Base-by-base conservation (phyloP, 1,140 invertebrate genomes). In the Melipona quadrifasciata region DNA sequence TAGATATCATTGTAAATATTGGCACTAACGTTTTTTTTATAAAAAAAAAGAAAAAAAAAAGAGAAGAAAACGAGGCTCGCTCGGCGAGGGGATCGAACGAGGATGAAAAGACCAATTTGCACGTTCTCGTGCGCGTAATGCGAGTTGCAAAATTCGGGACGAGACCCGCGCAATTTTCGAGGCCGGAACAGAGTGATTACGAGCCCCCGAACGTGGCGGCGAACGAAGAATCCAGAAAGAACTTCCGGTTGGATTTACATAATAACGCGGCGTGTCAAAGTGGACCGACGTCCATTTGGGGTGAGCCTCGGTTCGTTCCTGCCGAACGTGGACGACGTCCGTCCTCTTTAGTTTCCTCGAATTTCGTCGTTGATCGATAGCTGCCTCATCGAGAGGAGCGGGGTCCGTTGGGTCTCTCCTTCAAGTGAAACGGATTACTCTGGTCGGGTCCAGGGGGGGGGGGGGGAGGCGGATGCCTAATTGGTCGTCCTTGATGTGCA, bases 231-330 rank as follows among this genome's bases (percentile, higher is more conserved):
- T 79, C 34, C 55, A 39, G 58, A 65, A 81, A 84, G 73, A 58
- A 84, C 86, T 90, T 90, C 79, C 89, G 86, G 68, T 78, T 77
- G 58, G 75, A 90, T 90, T 90, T 88, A 71, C 89, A 90, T 88
- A 87, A 90, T 88, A 90, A 84, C 74, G 68, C 27, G 64, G n/a
- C 73, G 61, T 10, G 39, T 53, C 82, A 53, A 78, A 76, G 84
- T 74, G 74, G 73, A 74, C 17, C 77, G 47, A 12, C 27, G n/a
- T 14, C 67, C 34, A 47, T 47, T 47, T 47, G 19, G 39, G 10
- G 64, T 2, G 55, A 21, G 39, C 6, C 34, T 14, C 34, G 75
- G 27, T 53, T 68, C 73, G 55, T 80, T 68, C 58, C 34, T 83
- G 67, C n/a, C n/a, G 27, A 11, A 12, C 71, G 39, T 47, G 65